Conservation (phyloP, 1,140 invertebrate genomes). For the Drosophila ananassae region DNA sequence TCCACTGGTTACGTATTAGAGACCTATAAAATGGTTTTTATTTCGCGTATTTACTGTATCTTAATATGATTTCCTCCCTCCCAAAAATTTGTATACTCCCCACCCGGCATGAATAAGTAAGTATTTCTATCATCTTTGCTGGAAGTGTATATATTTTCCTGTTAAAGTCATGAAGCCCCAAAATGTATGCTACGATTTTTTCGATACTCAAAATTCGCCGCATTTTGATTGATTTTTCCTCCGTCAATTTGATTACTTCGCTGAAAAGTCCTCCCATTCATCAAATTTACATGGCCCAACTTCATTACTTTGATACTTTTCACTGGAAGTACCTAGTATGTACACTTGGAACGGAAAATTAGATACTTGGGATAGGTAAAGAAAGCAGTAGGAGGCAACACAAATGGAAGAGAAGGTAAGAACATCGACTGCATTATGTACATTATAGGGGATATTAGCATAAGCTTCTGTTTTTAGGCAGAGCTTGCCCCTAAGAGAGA, state of each 20-base stretch:
- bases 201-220: neutral
- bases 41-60: neutral
- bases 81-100: neutral
- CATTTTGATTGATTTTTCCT: constrained; percentile 29
- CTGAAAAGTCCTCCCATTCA: constrained; percentile 23
- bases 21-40: neutral
- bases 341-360: constrained; percentile 29
- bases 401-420: constrained; percentile 26
- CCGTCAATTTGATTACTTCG: constrained; percentile 29
- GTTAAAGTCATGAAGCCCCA: constrained; percentile 16
- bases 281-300: constrained; percentile 36
- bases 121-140: neutral
- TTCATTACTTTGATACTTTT: constrained; percentile 20
- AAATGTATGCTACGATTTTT: constrained; percentile 19
- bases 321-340: constrained; percentile 13
- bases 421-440: constrained; percentile 40
- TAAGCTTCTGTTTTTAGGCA: constrained; percentile 14
- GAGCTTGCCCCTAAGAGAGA: constrained; percentile 5
- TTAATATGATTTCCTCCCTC: neutral
- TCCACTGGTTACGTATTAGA: constrained; percentile 8
- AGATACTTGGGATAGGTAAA: constrained; percentile 24
- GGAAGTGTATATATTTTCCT: neutral
- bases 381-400: constrained; percentile 25
- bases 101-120: neutral
- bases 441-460: constrained; percentile 40